These are phyloP conservation scores for Pygoscelis adeliae DNA, from an alignment of 2,113 vertebrate genomes.

Conservation along the genomic window DNA sequence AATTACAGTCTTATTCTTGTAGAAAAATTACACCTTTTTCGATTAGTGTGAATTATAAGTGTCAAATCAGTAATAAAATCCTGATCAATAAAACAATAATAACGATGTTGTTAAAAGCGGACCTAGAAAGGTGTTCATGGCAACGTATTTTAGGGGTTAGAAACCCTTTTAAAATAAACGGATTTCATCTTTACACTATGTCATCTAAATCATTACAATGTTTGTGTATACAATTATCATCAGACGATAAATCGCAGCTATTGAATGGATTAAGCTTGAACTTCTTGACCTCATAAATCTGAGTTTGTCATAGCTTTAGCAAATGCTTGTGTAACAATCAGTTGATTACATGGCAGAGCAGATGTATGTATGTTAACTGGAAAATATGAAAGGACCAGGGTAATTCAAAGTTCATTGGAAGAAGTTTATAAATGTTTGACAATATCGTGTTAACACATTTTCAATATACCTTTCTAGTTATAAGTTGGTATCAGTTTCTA, in stretches of 20 bases:
- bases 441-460: constrained; percentile 59
- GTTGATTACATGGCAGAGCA: constrained; percentile 94
- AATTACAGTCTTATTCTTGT: constrained; percentile 91
- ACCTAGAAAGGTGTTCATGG: constrained; percentile 89
- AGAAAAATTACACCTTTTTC: constrained; percentile 95
- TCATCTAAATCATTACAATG: constrained; percentile 99
- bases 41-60: constrained; percentile 99
- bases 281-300: constrained; percentile 94
- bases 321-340: constrained; percentile 99
- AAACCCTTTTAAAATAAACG: constrained; percentile 99
- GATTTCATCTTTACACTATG: constrained; percentile 99
- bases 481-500: not conserved
- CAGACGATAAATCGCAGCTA: constrained; percentile 98
- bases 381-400: constrained; percentile 80
- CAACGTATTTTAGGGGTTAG: constrained; percentile 93
- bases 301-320: constrained; percentile 90
- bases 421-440: constrained; percentile 75
- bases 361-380: constrained; percentile 81
- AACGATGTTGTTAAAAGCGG: constrained; percentile 99
- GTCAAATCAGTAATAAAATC: constrained; percentile 98
- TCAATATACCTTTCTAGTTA: not conserved
- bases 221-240: constrained; percentile 99
- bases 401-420: constrained; percentile 78
- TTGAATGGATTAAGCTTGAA: constrained; percentile 95
- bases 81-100: constrained; percentile 99